A percentile compares a stretch with the other conserved stretches of the same genome.
Conservation (phyloP, 2,888 invertebrate genomes). For the Bursaphelenchus okinawaensis region DNA sequence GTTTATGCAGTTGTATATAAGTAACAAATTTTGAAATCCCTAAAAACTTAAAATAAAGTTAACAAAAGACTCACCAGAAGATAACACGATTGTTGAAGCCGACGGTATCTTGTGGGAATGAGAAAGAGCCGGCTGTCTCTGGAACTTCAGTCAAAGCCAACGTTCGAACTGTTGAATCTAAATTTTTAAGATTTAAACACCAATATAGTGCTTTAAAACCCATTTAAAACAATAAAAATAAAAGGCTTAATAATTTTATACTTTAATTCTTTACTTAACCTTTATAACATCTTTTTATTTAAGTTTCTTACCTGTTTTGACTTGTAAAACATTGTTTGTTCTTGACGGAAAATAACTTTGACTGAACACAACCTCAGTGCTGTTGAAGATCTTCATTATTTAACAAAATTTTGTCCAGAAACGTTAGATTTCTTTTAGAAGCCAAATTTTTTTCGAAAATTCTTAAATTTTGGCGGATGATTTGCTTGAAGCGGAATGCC, state of each 20-base stretch:
- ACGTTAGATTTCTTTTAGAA: too few relatives aligned
- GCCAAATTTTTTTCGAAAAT: slow-evolving; percentile 4
- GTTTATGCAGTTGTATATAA: too few relatives aligned
- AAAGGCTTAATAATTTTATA: background rate
- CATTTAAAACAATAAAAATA: slow-evolving; percentile 2
- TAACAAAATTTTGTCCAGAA: background rate
- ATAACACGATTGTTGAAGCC: slow-evolving; percentile 43
- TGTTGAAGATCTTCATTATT: slow-evolving; percentile 25
- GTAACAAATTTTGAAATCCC: too few relatives aligned
- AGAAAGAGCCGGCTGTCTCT: slow-evolving; percentile 41
- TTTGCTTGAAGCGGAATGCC: background rate
- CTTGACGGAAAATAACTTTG: slow-evolving; percentile 31
- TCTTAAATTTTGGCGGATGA: slow-evolving; percentile 1
- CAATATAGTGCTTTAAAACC: background rate
- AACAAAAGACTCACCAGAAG: slow-evolving; percentile 43
- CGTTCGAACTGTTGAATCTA: slow-evolving; percentile 46
- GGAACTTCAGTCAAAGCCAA: slow-evolving; percentile 29
- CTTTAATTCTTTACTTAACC: background rate
- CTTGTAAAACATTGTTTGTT: slow-evolving; percentile 29
- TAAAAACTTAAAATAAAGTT: background rate
- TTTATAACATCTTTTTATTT: slow-evolving; percentile 8
- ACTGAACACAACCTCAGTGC: slow-evolving; percentile 30
- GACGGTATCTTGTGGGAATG: slow-evolving; percentile 28
- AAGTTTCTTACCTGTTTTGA: slow-evolving; percentile 36
- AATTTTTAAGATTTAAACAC: too few relatives aligned